Percentiles rank a stretch among this genome's conserved stretches.
These are phyloP conservation scores for Eulemur rufifrons DNA, from an alignment of 2,113 vertebrate species.

Conservation along the genomic window DNA sequence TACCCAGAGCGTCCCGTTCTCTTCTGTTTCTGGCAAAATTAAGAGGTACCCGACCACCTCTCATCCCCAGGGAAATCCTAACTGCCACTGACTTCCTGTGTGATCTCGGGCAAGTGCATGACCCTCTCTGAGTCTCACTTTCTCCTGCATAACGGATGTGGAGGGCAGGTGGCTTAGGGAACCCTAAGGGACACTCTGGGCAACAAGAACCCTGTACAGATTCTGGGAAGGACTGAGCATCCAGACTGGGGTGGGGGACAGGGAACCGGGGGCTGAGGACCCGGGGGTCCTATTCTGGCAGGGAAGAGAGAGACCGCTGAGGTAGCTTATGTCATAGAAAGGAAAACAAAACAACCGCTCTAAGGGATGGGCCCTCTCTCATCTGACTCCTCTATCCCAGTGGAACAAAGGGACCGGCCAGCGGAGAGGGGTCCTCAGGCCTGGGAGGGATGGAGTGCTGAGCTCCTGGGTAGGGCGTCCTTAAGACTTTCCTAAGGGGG, in stretches of 20 bases:
- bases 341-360: conserved; percentile 28
- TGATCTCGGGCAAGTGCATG: neutral
- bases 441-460: neutral
- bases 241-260: neutral
- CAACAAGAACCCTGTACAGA: neutral
- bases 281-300: neutral
- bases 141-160: neutral
- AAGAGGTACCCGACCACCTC: neutral
- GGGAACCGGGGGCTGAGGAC: neutral
- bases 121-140: neutral
- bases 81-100: neutral
- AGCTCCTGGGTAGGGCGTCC: neutral
- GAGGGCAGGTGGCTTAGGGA: neutral
- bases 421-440: neutral
- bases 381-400: neutral
- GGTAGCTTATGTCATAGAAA: conserved; percentile 74
- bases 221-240: conserved; percentile 1
- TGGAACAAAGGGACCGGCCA: neutral
- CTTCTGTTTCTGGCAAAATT: conserved; percentile 8
- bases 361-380: neutral
- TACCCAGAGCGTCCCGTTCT: neutral
- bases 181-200: neutral
- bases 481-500: neutral
- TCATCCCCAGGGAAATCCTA: neutral
- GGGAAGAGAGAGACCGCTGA: conserved; percentile 57